Base-by-base conservation (phyloP, 1,140 invertebrate genomes). In the Aphelenchoides fujianensis region DNA sequence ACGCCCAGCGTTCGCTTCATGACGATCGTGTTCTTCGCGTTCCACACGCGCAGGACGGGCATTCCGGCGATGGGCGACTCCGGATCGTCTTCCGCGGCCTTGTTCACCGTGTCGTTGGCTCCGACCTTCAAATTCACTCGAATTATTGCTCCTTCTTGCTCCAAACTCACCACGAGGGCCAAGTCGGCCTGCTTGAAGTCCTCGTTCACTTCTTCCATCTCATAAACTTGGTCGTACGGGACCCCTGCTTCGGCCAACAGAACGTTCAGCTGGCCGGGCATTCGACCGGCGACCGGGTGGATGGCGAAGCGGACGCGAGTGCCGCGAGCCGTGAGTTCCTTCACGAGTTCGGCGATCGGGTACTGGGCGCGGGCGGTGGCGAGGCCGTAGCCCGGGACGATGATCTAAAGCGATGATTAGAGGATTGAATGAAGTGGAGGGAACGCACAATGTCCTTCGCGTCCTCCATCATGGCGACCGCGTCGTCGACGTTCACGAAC, bases 161-260 rank as follows among this genome's bases (percentile, higher is more conserved):
- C n/a, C n/a, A n/a, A 32, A 71, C 73, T 92, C 84, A 94, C 93
- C 27, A 94, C 92, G 16, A 94, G 85, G 0, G 91, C 91, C 3
- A 95, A 86, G 84, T 94, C 92, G 54, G 92, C 92, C 59, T 92
- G 66, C 7, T 41, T n/a, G 55, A 94, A 94, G 78, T 94, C 92
- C 61, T 92, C 89, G 81, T 95, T 95, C 68, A 95, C 92, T 86
- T 94, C 92, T 41, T 95, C 92, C 92, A 95, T 94, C 87, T 95
- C 92, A 36, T 92, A 86, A 0, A 95, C 92, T 83, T 93, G 89
- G 85, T 95, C 92, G 82, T 94, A 94, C 0, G 92, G 92, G 5
- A 95, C 92, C 53, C 92, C 92, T 48, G 92, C 92, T 87, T 95
- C 92, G 3, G 92, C 92, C 36, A 94, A 86, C n/a, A 95, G 85